Percentiles rank a stretch among this genome's conserved stretches.
phyloP scores from a whole-genome alignment of 2,113 vertebrate genomes.

The Otus sunia region DNA sequence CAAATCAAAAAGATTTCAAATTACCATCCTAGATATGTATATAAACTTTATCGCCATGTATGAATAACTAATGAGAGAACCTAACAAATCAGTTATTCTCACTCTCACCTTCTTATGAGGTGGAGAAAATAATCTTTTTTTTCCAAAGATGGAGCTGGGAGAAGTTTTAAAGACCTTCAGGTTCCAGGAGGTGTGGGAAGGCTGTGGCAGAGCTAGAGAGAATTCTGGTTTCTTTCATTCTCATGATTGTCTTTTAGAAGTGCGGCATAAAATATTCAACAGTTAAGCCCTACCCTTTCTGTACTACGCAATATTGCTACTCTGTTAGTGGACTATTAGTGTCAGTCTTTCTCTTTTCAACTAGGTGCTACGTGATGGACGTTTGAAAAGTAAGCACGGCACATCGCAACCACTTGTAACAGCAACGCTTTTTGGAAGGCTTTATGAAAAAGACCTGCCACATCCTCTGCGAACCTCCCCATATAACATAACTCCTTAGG shows the following conservation, averaged over 20 bases:
- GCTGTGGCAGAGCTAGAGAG: not conserved
- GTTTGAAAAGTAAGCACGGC: conserved; percentile 51
- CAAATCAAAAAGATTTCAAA: not conserved
- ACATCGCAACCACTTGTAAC: conserved; percentile 58
- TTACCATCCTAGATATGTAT: not conserved
- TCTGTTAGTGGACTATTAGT: not conserved
- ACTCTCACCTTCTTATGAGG: not conserved
- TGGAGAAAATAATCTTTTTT: not conserved
- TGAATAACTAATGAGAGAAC: not conserved
- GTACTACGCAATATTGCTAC: not conserved
- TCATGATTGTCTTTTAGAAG: not conserved
- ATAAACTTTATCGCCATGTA: not conserved
- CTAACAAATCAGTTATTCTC: not conserved
- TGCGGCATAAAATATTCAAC: not conserved
- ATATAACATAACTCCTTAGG: not conserved
- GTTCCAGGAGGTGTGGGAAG: not conserved
- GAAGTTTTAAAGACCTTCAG: not conserved
- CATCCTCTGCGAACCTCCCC: not conserved
- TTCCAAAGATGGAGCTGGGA: not conserved
- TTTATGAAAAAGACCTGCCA: conserved; percentile 64
- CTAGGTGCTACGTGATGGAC: conserved; percentile 71
- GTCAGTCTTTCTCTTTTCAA: not conserved
- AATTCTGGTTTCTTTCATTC: not conserved
- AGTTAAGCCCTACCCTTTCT: not conserved
- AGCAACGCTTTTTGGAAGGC: conserved; percentile 72